Evolutionary conservation across 1,140 invertebrate species (phyloP), one percentile per base, ranked within the genome.

Genomic region (Neodiprion virginianus): DNA sequence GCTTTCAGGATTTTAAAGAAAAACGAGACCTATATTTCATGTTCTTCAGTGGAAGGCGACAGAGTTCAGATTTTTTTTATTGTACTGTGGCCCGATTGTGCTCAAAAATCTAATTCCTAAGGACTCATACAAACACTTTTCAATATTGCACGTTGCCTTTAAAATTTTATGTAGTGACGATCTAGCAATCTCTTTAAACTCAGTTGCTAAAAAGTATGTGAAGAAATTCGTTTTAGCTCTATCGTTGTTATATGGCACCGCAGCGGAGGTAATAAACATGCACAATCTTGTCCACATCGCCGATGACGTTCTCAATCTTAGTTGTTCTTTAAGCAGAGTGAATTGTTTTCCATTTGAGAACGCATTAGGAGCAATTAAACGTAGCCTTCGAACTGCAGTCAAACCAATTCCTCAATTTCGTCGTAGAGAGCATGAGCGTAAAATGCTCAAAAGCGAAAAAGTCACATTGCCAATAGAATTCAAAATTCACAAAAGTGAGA

Each of bases 1-100:
- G n/a, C 75, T 70, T 14, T 8, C 23, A 14, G 72, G 74, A 70
- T 77, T 77, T 72, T 49, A 69, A 53, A 48, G 75, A 61, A 76
- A 68, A 69, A 48, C 71, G 12, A 14, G 72, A 14, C 61, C 67
- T 47, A 12, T 65, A 11, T n/a, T 69, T 21, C 10, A 40, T 11
- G 67, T 69, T 11, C 67, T 9, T 21, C 28, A 72, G n/a, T 69
- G 71, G 65, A 72, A 68, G 50, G 17, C 17, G 17, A 21, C 17
- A 21, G 17, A 21, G 17, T 21, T 21, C 17, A 21, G 17, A 21
- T 21, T 65, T 40, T 12, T 61, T 40, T n/a, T 72, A 72, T 68
- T 69, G 68, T 40, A 72, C 65, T 23, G 72, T 75, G 17, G 65
- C 72, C 53, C 68, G 49, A 65, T 50, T 69, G 69, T 76, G 67